Evolutionary conservation across 2,113 vertebrate genomes (phyloP), one percentile per base, ranked within the genome.

Genomic region (Malurus cyaneus): DNA sequence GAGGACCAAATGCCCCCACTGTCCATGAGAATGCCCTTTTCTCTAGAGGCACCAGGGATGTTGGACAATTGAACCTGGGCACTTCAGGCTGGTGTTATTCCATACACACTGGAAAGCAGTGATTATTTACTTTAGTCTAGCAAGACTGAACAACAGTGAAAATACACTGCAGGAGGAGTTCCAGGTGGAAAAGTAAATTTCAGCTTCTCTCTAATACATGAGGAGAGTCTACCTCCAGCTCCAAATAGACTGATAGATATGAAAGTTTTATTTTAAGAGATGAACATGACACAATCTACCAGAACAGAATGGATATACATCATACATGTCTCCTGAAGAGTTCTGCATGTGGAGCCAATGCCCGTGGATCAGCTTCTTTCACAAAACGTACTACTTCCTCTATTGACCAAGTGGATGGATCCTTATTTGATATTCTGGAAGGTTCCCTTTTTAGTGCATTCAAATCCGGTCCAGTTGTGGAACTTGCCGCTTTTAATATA

Each of bases 311-410:
- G 76, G 89, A 96, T 96, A 94, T 76, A 80, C 59, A 67, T 98
- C 98, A 97, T 98, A 99, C 99, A 69, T 99, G 99, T 98, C 98
- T 99, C 86, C 98, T 98, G 96, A 99, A 99, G 56, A 99, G 98
- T 78, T 99, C 98, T 3, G 98, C 98, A 14, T 99, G 98, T n/a
- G 98, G 98, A 39, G 98, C 98, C 89, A 99, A 97, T 6, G 99
- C 98, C 17, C 98, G 97, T 64, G 99, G 99, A 97, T 99, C 99
- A 36, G 98, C 99, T 83, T 99, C 98, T 96, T 98, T 98, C 94
- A 99, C 98, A 93, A 99, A 99, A 97, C 96, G 98, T 97, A 99
- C 99, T 73, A 99, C 99, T 98, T 99, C 99, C 83, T 99, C 99
- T 90, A 99, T 98, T 90, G 98, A 98, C 99, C 99, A 99, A 90